These are phyloP conservation scores for Poeciliopsis prolifica DNA, from an alignment of 2,113 vertebrate species.

Conservation along the genomic window DNA sequence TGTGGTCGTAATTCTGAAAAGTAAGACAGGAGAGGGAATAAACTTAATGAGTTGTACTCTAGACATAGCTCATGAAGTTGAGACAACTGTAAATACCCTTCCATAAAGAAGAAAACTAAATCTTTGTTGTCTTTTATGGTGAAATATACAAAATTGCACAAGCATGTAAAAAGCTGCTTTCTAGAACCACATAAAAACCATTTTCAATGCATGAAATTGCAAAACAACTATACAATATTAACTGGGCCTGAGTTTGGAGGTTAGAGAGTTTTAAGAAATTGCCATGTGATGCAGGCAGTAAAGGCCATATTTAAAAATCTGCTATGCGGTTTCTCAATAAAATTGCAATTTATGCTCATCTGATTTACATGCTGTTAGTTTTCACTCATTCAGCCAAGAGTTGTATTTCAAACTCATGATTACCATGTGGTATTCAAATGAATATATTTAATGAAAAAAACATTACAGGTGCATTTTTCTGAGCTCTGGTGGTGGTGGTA, in stretches of 20 bases:
- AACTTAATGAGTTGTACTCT: neutral
- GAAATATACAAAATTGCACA: neutral
- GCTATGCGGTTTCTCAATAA: neutral
- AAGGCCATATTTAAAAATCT: neutral
- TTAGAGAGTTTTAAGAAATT: no score
- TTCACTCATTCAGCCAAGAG: neutral
- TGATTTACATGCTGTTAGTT: neutral
- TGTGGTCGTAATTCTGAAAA: constrained; percentile 92
- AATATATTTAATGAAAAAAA: neutral
- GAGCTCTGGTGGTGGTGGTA: neutral
- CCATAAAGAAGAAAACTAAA: neutral
- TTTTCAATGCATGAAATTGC: neutral
- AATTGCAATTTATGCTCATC: neutral
- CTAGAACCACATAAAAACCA: neutral
- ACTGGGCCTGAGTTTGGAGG: no score
- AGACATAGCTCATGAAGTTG: neutral
- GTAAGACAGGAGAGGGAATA: neutral
- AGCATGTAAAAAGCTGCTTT: neutral
- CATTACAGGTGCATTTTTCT: neutral
- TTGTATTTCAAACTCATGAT: neutral
- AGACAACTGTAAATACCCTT: neutral
- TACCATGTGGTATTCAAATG: neutral
- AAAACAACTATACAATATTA: no score
- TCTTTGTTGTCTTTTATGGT: neutral
- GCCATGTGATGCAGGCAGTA: neutral